Base-by-base conservation (phyloP, 2,888 invertebrate genomes). In the Hypselothyrea guttata region DNA sequence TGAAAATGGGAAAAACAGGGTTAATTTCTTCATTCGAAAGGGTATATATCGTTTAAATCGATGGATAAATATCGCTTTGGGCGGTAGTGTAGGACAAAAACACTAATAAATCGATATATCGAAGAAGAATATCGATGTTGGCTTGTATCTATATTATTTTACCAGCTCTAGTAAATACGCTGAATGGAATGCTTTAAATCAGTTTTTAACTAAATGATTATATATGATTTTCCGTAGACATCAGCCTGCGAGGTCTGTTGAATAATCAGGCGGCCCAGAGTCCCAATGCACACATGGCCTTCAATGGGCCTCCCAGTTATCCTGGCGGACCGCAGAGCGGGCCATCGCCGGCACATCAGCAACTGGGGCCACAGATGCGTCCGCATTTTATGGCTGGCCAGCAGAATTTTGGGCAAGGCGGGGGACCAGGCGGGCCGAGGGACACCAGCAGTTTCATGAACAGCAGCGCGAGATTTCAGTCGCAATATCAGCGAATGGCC, bases 381-480 rank as follows among this genome's bases (percentile, higher is more conserved):
- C 89, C 89, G 76, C 90, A 90, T 86, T 90, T 88, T 77, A 88
- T 89, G 84, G 89, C 88, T 58, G 90, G 89, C 63, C 91, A 89
- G 72, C 90, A 89, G 81, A 87, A 81, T 73, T 89, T 87, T 76
- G 75, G 87, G 1, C 90, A 88, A 78, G 89, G 86, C 65, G 77
- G 87, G 66, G 77, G 72, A 4, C 75, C 71, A 7, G 83, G 82
- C 1, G 88, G 87, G 51, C 87, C 89, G 53, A 67, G 78, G 45
- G 91, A 87, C 83, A 88, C 87, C 76, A 90, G 88, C 69, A 90
- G 90, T 84, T 91, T 91, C 59, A 87, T 90, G 83, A 90, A 88
- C 67, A 90, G 89, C 79, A 87, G 69, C 45, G 90, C 90, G 18
- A 86, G 90, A 58, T 90, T 89, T 55, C 90, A 89, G 63, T 87